Evolutionary conservation across 2,888 invertebrate species (phyloP).

Genomic region (Argynnis bischoffii): DNA sequence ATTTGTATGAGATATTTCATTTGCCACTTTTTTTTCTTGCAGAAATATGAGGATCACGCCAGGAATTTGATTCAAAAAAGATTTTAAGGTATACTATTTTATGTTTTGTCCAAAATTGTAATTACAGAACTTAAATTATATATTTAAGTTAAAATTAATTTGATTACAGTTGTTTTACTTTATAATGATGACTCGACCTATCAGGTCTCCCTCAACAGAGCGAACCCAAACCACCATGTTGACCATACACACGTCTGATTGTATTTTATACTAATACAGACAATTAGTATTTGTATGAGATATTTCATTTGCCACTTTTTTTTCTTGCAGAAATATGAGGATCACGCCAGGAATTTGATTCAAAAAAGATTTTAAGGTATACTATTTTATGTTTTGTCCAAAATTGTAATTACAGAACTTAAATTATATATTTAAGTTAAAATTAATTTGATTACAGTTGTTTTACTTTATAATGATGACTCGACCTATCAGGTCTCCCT

Average conservation of each 20-base stretch:
- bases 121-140: not conserved
- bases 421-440: not conserved
- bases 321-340: not conserved
- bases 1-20: too few relatives aligned
- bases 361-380: not conserved
- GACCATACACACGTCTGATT: slow-evolving; percentile 46
- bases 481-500: slow-evolving; percentile 76
- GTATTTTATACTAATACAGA: not conserved
- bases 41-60: not conserved
- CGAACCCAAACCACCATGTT: slow-evolving; percentile 68
- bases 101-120: too few relatives aligned
- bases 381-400: too few relatives aligned
- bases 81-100: not conserved
- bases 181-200: slow-evolving; percentile 66
- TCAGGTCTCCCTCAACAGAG: slow-evolving; percentile 80
- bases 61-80: not conserved
- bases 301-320: not conserved
- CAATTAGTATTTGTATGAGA: too few relatives aligned
- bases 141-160: not conserved
- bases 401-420: too few relatives aligned
- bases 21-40: not conserved
- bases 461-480: slow-evolving; percentile 56
- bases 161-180: not conserved
- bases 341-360: not conserved
- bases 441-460: not conserved